phyloP scores from a whole-genome alignment of 2,888 invertebrate species.

The Exocentrus adspersus region DNA sequence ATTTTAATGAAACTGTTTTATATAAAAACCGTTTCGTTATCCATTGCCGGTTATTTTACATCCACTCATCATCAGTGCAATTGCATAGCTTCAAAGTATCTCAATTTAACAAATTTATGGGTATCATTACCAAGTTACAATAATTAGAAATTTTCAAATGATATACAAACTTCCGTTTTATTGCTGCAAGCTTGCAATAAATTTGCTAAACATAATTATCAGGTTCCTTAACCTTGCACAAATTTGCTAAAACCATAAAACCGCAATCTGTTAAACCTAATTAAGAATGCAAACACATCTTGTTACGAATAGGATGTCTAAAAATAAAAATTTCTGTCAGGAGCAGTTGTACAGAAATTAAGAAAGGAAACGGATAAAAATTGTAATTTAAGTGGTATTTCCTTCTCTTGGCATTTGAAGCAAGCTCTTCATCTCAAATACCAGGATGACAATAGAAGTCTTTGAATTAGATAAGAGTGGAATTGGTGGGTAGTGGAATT shows the following conservation, averaged over 20 bases:
- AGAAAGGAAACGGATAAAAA: not conserved
- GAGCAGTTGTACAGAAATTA: not conserved
- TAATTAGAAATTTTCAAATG: not conserved
- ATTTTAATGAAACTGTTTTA: too few relatives aligned
- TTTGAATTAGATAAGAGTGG: conserved; percentile 2
- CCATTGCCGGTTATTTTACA: too few relatives aligned
- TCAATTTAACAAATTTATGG: too few relatives aligned
- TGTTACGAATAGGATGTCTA: not conserved
- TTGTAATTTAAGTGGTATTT: not conserved
- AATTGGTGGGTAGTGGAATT: conserved; percentile 15
- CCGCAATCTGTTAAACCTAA: conserved; percentile 1
- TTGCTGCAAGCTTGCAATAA: too few relatives aligned
- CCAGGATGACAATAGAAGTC: not conserved
- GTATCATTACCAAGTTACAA: too few relatives aligned
- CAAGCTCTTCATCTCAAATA: not conserved
- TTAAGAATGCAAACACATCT: not conserved
- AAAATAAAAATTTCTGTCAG: not conserved
- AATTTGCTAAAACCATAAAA: conserved; percentile 10
- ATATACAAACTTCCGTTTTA: not conserved
- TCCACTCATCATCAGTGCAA: too few relatives aligned
- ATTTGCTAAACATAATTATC: too few relatives aligned
- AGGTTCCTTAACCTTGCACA: conserved; percentile 6
- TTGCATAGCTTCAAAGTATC: too few relatives aligned
- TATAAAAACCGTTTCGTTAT: too few relatives aligned
- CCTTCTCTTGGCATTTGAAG: not conserved